Evolutionary conservation across 2,888 invertebrate species (phyloP).

Genomic region (Romanomermis culicivorax): DNA sequence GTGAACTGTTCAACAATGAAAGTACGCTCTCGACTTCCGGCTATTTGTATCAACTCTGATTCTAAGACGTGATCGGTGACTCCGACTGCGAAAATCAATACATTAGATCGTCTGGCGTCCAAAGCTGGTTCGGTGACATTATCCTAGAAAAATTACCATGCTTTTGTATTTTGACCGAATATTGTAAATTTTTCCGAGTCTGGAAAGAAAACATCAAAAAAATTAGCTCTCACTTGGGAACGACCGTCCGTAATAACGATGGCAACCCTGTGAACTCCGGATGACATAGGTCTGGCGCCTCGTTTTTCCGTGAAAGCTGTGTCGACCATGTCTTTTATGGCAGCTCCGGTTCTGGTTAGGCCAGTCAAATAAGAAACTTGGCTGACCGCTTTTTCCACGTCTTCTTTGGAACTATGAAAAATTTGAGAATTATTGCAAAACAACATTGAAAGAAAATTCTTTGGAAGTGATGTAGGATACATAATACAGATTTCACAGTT

Average conservation of each 20-base stretch:
- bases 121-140: conserved; percentile 28
- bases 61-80: conserved; percentile 28
- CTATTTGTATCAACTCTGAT: conserved; percentile 25
- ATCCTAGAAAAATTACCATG: too few relatives aligned
- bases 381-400: conserved; percentile 4
- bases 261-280: conserved; percentile 20
- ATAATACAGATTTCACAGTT: too few relatives aligned
- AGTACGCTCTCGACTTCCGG: conserved; percentile 18
- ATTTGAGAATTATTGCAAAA: too few relatives aligned
- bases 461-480: too few relatives aligned
- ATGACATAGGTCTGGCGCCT: conserved; percentile 21
- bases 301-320: conserved; percentile 19
- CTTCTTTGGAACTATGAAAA: too few relatives aligned
- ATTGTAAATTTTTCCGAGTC: conserved; percentile 2
- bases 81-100: conserved; percentile 30
- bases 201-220: conserved; percentile 11
- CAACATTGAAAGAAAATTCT: too few relatives aligned
- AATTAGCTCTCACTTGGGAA: too few relatives aligned
- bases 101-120: conserved; percentile 21
- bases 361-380: conserved; percentile 8
- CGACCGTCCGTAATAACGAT: conserved; percentile 32
- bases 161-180: conserved; percentile 10
- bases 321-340: conserved; percentile 26
- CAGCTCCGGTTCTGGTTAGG: conserved; percentile 23
- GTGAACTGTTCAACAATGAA: conserved; percentile 29